Evolutionary conservation across 2,888 invertebrate genomes (phyloP).

Genomic region (Drosophila sordidula): DNA sequence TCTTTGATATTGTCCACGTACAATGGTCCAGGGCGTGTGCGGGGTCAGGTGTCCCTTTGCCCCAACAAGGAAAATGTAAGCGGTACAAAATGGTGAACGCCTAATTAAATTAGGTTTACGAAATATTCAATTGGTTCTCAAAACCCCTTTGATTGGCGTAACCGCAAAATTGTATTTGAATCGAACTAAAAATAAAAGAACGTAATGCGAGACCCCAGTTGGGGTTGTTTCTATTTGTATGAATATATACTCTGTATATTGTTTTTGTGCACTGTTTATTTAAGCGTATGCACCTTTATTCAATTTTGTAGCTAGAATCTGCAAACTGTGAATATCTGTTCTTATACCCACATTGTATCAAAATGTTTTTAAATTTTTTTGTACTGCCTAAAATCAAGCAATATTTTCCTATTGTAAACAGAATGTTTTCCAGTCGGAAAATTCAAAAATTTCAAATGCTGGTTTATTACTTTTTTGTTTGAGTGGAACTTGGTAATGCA

Average conservation of each 20-base stretch:
- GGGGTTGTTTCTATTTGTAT: background rate
- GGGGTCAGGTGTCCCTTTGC: background rate
- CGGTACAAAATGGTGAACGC: conserved; percentile 12
- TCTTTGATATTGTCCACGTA: conserved; percentile 11
- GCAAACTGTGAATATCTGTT: too few relatives aligned
- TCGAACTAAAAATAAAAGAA: conserved; percentile 11
- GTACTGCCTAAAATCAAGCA: background rate
- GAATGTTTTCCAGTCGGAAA: background rate
- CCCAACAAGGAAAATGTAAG: background rate
- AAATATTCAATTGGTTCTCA: conserved; percentile 3
- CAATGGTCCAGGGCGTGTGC: background rate
- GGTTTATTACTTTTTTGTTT: background rate
- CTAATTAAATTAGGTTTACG: conserved; percentile 39
- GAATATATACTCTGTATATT: background rate
- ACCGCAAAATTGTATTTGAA: conserved; percentile 27
- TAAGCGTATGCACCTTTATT: too few relatives aligned
- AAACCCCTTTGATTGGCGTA: conserved; percentile 26
- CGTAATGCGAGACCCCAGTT: background rate
- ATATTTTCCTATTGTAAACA: background rate
- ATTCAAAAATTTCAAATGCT: conserved; percentile 1
- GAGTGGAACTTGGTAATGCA: conserved; percentile 9
- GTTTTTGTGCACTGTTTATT: background rate
- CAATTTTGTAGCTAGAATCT: too few relatives aligned
- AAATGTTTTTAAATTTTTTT: too few relatives aligned
- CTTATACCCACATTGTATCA: too few relatives aligned